Conservation (phyloP, 2,113 vertebrate species). For the Drymodes brunneopygia region DNA sequence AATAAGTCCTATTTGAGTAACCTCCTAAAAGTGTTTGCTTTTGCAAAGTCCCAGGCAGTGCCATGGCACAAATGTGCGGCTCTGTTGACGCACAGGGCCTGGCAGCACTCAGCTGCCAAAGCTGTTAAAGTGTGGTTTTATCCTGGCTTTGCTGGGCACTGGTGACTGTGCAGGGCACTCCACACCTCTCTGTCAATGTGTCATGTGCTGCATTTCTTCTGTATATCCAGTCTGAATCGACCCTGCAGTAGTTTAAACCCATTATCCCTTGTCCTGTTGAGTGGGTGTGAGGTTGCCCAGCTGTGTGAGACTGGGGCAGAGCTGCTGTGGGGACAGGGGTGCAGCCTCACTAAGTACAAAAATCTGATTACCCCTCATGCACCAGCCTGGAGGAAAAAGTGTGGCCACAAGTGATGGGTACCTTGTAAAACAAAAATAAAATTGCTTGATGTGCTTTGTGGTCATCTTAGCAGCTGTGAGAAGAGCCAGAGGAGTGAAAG, state of each 20-base stretch:
- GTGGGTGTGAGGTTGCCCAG: background rate
- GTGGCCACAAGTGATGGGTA: background rate
- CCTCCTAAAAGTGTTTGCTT: background rate
- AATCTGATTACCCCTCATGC: rapidly evolving
- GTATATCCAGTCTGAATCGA: background rate
- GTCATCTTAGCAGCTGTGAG: background rate
- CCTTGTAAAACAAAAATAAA: background rate
- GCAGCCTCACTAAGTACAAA: background rate
- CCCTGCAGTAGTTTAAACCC: background rate
- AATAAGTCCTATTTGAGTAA: background rate
- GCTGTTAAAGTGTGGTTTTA: background rate
- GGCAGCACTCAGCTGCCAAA: background rate
- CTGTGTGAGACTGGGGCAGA: background rate
- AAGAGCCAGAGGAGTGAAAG: background rate
- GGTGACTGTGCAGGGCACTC: background rate
- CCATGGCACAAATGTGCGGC: rapidly evolving
- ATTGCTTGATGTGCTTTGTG: background rate
- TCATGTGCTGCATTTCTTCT: background rate
- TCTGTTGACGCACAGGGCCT: background rate
- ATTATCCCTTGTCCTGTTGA: background rate
- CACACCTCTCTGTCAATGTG: background rate
- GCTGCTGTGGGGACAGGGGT: background rate
- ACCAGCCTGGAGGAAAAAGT: background rate
- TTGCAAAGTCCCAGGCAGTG: background rate
- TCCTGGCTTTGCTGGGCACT: rapidly evolving